These are phyloP conservation scores for Tridacna crocea DNA, from an alignment of 2,888 invertebrate genomes.

Conservation along the genomic window DNA sequence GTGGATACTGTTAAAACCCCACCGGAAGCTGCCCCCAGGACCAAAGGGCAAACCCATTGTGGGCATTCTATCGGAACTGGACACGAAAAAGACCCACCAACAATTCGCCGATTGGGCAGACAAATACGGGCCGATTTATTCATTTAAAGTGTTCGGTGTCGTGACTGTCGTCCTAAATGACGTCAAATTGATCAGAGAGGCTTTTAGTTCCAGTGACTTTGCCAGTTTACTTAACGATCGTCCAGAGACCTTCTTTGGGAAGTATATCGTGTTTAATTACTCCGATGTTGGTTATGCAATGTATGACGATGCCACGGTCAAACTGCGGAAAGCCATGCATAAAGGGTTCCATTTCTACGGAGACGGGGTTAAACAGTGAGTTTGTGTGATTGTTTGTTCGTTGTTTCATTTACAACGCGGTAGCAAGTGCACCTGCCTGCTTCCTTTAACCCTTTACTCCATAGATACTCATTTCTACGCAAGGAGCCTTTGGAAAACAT, in stretches of 20 bases:
- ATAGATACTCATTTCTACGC: too few relatives aligned
- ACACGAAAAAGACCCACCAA: conserved; percentile 15
- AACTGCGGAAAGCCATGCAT: conserved; percentile 27
- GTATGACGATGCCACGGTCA: conserved; percentile 22
- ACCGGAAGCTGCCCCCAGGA: conserved; percentile 15
- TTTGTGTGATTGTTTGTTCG: background rate
- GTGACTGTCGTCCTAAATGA: conserved; percentile 18
- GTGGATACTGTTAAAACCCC: conserved; percentile 1
- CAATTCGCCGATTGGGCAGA: conserved; percentile 25
- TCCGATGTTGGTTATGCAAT: conserved; percentile 32
- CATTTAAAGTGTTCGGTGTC: conserved; percentile 21
- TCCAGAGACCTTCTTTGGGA: conserved; percentile 35
- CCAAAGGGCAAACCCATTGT: conserved; percentile 12
- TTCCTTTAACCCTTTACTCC: too few relatives aligned
- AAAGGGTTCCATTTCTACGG: conserved; percentile 36
- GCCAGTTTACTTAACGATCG: conserved; percentile 21
- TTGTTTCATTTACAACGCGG: too few relatives aligned
- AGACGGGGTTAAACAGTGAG: conserved; percentile 26
- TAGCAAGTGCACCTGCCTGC: too few relatives aligned
- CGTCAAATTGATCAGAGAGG: conserved; percentile 20
- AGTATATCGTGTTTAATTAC: conserved; percentile 30
- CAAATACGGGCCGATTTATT: conserved; percentile 20
- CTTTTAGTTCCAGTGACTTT: conserved; percentile 11
- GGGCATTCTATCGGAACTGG: conserved; percentile 16
- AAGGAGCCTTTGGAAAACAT: too few relatives aligned